Base-by-base conservation (phyloP, 2,113 vertebrate genomes). In the Carassius carassius region DNA sequence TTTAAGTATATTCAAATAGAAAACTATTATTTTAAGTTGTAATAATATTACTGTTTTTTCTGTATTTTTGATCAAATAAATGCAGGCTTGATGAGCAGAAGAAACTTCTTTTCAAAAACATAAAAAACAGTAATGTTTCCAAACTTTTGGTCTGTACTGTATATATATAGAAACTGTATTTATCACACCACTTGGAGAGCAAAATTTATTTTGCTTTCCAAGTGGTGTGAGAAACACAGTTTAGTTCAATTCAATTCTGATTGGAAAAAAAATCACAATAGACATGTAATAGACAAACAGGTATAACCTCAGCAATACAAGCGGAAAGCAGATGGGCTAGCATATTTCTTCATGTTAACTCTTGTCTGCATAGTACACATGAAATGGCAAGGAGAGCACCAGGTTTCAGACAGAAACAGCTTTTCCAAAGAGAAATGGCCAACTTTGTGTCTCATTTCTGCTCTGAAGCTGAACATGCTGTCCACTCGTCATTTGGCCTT, bases 351-450 rank as follows among this genome's bases (percentile, higher is more conserved):
- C 60, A 23, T 37, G 58, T 49, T 72, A 63, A 65, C 77, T 29
- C 72, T 77, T 84, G 78, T 63, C 58, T 44, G 56, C 60, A 58
- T 67, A 85, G 35, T 69, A 69, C 58, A 83, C 23, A 29, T 81
- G 58, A 81, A 83, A 81, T 88, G 37, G 78, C 23, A 41, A 72
- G 16, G 21, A 73, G 60, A 47, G 35, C 17, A 81, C 70, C 37
- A 80, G 58, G n/a, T 41, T 75, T 80, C 32, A 73, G 58, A 78
- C 41, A 81, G 11, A 74, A 44, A 74, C 41, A 47, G 80, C 78
- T 79, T 86, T 86, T 84, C 81, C 69, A 69, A 60, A 54, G 86
- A 80, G 25, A 35, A 84, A 60, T 32, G 19, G 12, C 74, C 63
- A 67, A 37, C 2, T 78, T 78, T 65, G 56, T 54, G 14, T 21